Evolutionary conservation across 1,140 invertebrate genomes (phyloP).

Genomic region (Proales similis): DNA sequence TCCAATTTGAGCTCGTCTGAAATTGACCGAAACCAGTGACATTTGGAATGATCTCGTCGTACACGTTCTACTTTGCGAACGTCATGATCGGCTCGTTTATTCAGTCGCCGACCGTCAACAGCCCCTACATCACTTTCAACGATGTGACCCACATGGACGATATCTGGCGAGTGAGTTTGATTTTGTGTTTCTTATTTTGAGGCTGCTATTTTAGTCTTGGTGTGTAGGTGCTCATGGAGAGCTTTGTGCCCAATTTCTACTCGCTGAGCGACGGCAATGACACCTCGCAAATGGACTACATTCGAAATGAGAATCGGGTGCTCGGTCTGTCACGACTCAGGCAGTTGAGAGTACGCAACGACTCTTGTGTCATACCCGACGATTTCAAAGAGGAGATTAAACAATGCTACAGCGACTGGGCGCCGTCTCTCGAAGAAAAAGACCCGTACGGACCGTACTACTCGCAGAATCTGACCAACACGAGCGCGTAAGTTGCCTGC

Average conservation of each 20-base stretch:
- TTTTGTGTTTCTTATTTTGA: no score
- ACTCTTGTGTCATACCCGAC: slow-evolving; percentile 34
- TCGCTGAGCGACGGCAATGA: no score
- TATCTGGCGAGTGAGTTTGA: slow-evolving; percentile 57
- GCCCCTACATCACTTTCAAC: slow-evolving; percentile 53
- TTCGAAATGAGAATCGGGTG: slow-evolving; percentile 62
- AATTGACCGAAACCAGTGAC: slow-evolving; percentile 52
- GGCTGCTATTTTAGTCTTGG: no score
- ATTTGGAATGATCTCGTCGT: slow-evolving; percentile 59
- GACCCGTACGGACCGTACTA: slow-evolving; percentile 17
- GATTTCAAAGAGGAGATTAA: slow-evolving; percentile 32
- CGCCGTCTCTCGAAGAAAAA: slow-evolving; percentile 21
- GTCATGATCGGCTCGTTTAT: slow-evolving; percentile 59
- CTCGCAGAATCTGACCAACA: slow-evolving; percentile 10
- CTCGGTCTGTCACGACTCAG: slow-evolving; percentile 61
- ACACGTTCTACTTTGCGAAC: slow-evolving; percentile 61
- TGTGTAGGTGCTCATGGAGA: no score
- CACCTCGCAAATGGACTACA: no score
- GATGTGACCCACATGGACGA: slow-evolving; percentile 57
- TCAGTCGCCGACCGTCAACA: slow-evolving; percentile 43
- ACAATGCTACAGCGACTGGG: slow-evolving; percentile 34
- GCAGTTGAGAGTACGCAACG: slow-evolving; percentile 54
- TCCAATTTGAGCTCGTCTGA: not conserved
- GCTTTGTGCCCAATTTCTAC: no score
- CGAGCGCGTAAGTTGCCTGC: not conserved